Base-by-base conservation (phyloP, 2,888 invertebrate genomes). In the Himalopsyche tibetana region DNA sequence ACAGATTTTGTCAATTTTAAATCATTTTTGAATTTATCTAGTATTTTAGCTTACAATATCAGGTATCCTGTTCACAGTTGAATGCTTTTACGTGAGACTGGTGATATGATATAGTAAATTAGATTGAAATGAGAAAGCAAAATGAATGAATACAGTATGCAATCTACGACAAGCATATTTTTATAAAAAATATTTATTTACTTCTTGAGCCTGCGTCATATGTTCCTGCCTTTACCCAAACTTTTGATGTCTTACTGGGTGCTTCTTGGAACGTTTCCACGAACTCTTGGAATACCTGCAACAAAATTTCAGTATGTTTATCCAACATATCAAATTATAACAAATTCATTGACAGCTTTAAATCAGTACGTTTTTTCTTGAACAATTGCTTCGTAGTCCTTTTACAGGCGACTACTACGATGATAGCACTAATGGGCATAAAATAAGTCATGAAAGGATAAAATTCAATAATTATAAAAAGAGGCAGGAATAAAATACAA, bases 161-260 rank as follows among this genome's bases (percentile, higher is more conserved):
- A 8, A 28, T 69, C 9, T 6, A 19, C 0, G 63, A 19, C 6
- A 19, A 4, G 5, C 6, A 63, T 11, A 74, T 74, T 81, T 40
- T 17, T 19, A 55, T 28, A 1, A 55, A 45, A 5, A 63, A 84
- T 6, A 80, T 74, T 82, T 80, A 92, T 95, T 94, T 93, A 97
- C 97, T 97, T 93, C 98, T 94, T 88, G 97, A 96, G 42, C 98
- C 98, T 82, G 98, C 98, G 95, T 99, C 98, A 90, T 99, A 99
- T 0, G 98, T 98, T 84, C 98, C 99, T 86, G 99, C 99, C 92
- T 99, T 98, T 8, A 99, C 97, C 98, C 99, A 99, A 79, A 99
- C 96, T 93, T 99, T 99, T 5, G 96, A 95, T 19, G 96, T 95
- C 89, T 94, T 94, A 84, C 95, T 94, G 0, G 97, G 96, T 0